These are phyloP conservation scores for Sporophila hypoxantha DNA, from an alignment of 2,113 vertebrate species.

Conservation along the genomic window DNA sequence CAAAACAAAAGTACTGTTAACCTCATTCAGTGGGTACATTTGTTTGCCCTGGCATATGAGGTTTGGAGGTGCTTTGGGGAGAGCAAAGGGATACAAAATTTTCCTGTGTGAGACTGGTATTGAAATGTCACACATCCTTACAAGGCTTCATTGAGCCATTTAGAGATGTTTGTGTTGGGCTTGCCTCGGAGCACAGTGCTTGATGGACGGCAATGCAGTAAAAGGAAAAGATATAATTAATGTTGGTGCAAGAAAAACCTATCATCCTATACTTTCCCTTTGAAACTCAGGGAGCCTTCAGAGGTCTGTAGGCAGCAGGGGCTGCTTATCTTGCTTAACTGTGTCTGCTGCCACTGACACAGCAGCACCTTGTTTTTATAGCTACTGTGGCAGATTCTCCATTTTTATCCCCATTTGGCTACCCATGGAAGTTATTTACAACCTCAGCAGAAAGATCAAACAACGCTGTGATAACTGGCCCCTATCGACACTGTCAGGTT, in stretches of 20 bases:
- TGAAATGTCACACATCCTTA: not conserved
- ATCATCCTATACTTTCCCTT: not conserved
- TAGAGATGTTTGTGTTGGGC: not conserved
- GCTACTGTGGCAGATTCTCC: not conserved
- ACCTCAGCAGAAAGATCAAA: conserved; percentile 33
- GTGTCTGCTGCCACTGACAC: not conserved
- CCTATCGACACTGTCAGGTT: not conserved
- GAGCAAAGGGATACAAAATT: not conserved
- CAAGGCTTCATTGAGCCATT: not conserved
- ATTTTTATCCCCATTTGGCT: not conserved
- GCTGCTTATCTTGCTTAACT: conserved; percentile 6
- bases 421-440: conserved; percentile 29
- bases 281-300: not conserved
- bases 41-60: rapidly evolving
- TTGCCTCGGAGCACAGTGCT: not conserved
- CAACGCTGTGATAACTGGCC: not conserved
- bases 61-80: not conserved
- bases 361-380: not conserved
- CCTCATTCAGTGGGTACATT: not conserved
- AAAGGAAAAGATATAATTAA: not conserved
- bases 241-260: not conserved
- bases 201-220: not conserved
- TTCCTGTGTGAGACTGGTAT: not conserved
- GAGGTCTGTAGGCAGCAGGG: not conserved
- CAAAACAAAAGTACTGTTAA: not conserved